phyloP scores from a whole-genome alignment of 2,797 vertebrate genomes.

The Dryobates pubescens region DNA sequence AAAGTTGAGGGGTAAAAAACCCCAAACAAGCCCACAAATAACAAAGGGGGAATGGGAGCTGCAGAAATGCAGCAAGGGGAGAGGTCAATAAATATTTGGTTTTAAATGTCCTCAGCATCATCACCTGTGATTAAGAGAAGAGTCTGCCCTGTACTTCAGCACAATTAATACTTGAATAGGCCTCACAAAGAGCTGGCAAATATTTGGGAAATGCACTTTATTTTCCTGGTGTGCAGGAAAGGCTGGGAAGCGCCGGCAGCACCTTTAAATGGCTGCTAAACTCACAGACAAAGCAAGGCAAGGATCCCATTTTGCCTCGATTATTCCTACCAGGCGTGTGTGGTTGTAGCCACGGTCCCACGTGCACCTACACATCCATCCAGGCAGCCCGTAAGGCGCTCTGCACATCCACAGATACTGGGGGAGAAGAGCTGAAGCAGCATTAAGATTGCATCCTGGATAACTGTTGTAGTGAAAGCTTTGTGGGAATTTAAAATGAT shows the following conservation, averaged over 20 bases:
- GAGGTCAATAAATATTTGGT: background rate
- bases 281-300: background rate
- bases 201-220: constrained; percentile 15
- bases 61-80: background rate
- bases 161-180: constrained; percentile 13
- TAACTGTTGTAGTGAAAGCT: background rate
- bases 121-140: constrained; percentile 1
- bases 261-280: background rate
- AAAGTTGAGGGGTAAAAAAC: background rate
- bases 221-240: constrained; percentile 9
- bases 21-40: too few relatives aligned
- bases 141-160: background rate
- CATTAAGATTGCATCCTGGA: background rate
- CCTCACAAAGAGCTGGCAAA: constrained; percentile 9
- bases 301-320: background rate
- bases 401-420: background rate
- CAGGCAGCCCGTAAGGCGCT: background rate
- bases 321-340: background rate
- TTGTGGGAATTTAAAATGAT: background rate
- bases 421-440: background rate
- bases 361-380: background rate
- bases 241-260: background rate
- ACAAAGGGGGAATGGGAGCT: background rate
- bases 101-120: background rate
- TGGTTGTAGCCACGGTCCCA: background rate